A percentile compares a stretch with the other conserved stretches of the same genome.
These are phyloP conservation scores for Micromesistius poutassou DNA, from an alignment of 2,797 vertebrate species.

Conservation along the genomic window DNA sequence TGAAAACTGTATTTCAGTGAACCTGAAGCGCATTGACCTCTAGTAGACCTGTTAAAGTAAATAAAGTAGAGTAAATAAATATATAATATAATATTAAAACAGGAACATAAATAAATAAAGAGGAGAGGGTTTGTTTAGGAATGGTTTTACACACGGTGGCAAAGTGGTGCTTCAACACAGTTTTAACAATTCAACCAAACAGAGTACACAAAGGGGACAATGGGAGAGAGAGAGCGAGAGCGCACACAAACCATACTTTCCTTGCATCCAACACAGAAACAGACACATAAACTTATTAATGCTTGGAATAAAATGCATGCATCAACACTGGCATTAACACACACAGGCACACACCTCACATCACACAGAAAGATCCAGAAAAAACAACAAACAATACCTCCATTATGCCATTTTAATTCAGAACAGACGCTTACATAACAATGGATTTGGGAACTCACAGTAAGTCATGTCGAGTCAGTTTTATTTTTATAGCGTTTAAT, in stretches of 20 bases:
- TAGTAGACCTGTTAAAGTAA: neutral
- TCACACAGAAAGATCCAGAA: neutral
- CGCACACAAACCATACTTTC: neutral
- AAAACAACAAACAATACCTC: neutral
- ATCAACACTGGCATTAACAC: neutral
- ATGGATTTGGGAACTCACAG: neutral
- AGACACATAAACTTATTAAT: no score
- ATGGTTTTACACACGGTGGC: neutral
- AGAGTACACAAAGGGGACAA: neutral
- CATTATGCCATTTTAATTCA: neutral
- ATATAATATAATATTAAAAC: neutral
- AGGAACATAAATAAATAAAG: neutral
- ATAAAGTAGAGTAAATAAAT: neutral
- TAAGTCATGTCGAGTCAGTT: neutral
- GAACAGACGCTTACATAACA: neutral
- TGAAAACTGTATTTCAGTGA: neutral
- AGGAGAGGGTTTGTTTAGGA: neutral
- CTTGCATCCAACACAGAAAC: no score
- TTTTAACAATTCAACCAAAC: neutral
- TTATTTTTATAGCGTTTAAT: no score
- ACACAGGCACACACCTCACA: neutral
- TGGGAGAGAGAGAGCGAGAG: slow-evolving; percentile 1
- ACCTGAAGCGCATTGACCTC: neutral
- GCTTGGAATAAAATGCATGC: no score
- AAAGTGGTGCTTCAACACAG: neutral